phyloP scores from a whole-genome alignment of 1,140 invertebrate species.

The Thaumetopoea pityocampa region DNA sequence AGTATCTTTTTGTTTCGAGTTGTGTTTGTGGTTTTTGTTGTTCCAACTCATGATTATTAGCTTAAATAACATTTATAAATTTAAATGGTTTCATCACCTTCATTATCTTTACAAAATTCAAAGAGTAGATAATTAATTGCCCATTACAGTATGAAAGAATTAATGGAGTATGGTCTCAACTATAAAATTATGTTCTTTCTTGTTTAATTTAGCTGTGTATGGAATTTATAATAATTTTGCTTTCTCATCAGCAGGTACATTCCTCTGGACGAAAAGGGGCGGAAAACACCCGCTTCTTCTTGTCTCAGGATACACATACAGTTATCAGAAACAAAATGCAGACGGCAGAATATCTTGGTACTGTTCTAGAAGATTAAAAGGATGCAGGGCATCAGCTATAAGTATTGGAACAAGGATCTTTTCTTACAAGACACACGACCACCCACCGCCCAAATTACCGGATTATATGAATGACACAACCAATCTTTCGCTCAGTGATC shows the following conservation, averaged over 20 bases:
- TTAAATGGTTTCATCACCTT: no score
- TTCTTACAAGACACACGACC: slow-evolving; percentile 49
- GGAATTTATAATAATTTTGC: background rate
- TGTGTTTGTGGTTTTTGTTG: no score
- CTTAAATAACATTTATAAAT: no score
- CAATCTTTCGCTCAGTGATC: background rate
- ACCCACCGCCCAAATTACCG: slow-evolving; percentile 43
- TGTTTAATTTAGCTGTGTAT: no score
- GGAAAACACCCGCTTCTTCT: slow-evolving; percentile 60
- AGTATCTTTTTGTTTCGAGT: no score
- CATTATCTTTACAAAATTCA: no score
- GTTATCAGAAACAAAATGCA: slow-evolving; percentile 61
- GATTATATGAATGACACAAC: background rate
- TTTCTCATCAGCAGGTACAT: slow-evolving; percentile 35
- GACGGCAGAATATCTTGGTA: slow-evolving; percentile 64
- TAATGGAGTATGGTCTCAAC: no score
- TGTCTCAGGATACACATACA: slow-evolving; percentile 54
- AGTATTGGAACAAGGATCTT: slow-evolving; percentile 43
- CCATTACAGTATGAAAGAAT: no score
- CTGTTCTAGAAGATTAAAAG: slow-evolving; percentile 58
- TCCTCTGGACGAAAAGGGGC: slow-evolving; percentile 59
- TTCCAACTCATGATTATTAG: no score
- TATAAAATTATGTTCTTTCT: no score
- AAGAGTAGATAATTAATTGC: no score
- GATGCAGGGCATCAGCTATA: slow-evolving; percentile 55